Evolutionary conservation across 35 echinoderm and acorn worm species (phyloP), one percentile per base, ranked within the genome.

Genomic region (Ophioderma brevispina): DNA sequence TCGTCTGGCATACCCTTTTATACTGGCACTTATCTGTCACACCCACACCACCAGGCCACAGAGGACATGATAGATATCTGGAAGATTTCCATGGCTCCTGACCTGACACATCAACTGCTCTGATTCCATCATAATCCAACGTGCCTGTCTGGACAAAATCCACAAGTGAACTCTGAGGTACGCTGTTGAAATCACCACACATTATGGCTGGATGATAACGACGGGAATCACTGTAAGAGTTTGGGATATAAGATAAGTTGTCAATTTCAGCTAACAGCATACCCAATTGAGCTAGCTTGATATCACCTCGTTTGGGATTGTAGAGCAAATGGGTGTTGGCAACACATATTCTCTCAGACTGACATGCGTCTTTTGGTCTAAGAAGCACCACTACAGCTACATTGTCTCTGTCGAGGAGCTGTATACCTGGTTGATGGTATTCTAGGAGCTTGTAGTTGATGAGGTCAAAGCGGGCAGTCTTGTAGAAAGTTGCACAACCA

Each of bases 151-250:
- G 43, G 13, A 99, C 85, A 40, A 99, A 95, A 21, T 89, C 92
- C 35, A 77, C 93, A 1, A 99, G 88, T 15, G 93, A 87, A 43
- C 83, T 90, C 13, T 95, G 78, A 1, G 94, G 94, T 32, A 91
- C 23, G 43, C 97, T 99, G 76, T 99, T 99, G 78, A 99, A 90
- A 75, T 99, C 97, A 1, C 97, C 97, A 86, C 97, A 99, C 13
- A 99, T 84, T 31, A 99, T 84, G 8, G 95, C 81, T 3, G 97
- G 97, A 76, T 92, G 76, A 40, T 91, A 86, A 3, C 59, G 10
- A 70, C 15, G 35, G 52, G 35, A 35, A 31, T 59, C 33, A 36
- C 33, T 59, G 46, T 34, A 1, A 28, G 39, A 21, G 41, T 52
- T 77, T 13, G 3, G 38, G n/a, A 4, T 38, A 25, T 33, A 55